phyloP scores from a whole-genome alignment of 2,113 vertebrate genomes.

The Thymallus thymallus region DNA sequence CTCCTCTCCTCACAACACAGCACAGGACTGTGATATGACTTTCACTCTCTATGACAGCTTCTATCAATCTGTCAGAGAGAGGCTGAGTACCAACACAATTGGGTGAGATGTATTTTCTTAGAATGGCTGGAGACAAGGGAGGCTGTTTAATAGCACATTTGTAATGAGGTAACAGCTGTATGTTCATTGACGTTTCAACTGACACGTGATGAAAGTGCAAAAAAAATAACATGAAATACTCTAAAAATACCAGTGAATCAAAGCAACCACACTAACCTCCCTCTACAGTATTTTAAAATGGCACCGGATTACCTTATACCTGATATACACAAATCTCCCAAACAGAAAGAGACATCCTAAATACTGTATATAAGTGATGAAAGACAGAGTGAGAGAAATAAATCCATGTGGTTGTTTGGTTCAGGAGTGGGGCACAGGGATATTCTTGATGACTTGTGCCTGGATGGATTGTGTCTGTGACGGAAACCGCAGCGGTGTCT shows the following conservation, averaged over 20 bases:
- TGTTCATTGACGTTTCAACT: neutral
- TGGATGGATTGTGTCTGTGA: neutral
- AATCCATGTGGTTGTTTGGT: neutral
- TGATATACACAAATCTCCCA: neutral
- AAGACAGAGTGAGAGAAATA: neutral
- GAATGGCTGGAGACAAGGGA: neutral
- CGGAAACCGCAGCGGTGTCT: neutral
- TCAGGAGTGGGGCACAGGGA: neutral
- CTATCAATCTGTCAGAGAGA: conserved; percentile 15
- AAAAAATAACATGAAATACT: neutral
- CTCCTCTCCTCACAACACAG: neutral
- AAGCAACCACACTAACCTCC: neutral
- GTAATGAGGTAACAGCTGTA: neutral
- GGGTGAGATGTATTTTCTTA: no score
- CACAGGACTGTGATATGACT: neutral
- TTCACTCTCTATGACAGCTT: conserved; percentile 4
- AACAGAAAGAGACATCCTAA: neutral
- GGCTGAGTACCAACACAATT: no score
- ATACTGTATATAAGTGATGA: no score
- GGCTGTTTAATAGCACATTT: neutral
- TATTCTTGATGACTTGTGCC: neutral
- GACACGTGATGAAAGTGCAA: no score
- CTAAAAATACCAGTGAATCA: neutral
- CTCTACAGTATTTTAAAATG: neutral
- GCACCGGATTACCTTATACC: neutral